These are phyloP conservation scores for Vannuccia rotundouncinata DNA, from an alignment of 2,888 invertebrate species.

Conservation along the genomic window DNA sequence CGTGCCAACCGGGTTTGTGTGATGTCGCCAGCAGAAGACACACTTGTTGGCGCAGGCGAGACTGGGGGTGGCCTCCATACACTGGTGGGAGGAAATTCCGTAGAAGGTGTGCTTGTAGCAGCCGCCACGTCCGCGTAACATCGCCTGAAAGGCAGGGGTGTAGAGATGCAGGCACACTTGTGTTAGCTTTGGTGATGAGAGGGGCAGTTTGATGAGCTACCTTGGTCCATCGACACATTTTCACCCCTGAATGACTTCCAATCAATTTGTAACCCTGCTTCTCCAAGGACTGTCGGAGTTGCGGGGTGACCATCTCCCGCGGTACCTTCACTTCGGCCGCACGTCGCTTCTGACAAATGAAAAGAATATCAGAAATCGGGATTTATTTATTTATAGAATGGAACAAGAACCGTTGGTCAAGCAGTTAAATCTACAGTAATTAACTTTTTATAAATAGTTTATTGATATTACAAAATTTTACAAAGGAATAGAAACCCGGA, in stretches of 20 bases:
- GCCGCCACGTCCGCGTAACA: constrained; percentile 61
- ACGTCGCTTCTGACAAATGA: constrained; percentile 41
- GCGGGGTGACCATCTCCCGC: constrained; percentile 61
- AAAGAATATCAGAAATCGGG: too few species aligned
- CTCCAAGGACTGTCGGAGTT: constrained; percentile 58
- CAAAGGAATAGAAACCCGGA: too few species aligned
- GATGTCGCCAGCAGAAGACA: constrained; percentile 63
- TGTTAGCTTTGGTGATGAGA: too few species aligned
- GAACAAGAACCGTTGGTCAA: too few species aligned
- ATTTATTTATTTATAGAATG: too few species aligned
- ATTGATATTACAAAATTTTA: too few species aligned
- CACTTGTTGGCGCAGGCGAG: constrained; percentile 63
- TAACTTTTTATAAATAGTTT: too few species aligned
- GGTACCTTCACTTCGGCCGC: constrained; percentile 43
- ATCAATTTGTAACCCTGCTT: constrained; percentile 62
- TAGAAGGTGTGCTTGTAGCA: constrained; percentile 64
- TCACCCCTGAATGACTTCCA: constrained; percentile 62
- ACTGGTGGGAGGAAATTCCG: constrained; percentile 62
- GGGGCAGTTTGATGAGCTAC: constrained; percentile 49
- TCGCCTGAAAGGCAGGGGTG: constrained; percentile 49
- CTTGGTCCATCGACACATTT: constrained; percentile 63
- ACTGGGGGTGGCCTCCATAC: constrained; percentile 63
- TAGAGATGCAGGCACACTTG: too few species aligned
- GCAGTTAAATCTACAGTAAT: too few species aligned
- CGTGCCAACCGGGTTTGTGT: constrained; percentile 61